phyloP scores from a whole-genome alignment of 2,888 invertebrate genomes.

The Macrosoma leucophasiata region DNA sequence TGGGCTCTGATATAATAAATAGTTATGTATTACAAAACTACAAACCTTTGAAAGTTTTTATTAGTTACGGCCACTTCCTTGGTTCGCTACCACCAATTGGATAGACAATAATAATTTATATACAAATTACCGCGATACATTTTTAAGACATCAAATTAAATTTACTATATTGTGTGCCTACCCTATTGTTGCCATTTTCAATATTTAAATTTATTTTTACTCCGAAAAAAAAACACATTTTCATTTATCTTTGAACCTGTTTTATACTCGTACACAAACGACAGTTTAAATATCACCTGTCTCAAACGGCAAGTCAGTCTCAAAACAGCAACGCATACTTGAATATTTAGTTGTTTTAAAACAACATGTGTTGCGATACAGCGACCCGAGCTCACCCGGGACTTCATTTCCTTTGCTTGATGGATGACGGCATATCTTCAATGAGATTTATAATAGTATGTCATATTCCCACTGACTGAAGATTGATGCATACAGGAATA shows the following conservation, averaged over 20 bases:
- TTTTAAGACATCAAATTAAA: no score
- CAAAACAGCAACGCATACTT: neutral
- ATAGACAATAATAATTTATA: no score
- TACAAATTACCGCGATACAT: no score
- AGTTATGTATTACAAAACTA: no score
- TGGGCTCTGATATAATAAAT: no score
- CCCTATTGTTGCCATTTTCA: no score
- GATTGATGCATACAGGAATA: slow-evolving; percentile 32
- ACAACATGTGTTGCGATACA: slow-evolving; percentile 8
- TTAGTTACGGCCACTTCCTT: no score
- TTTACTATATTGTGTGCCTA: no score
- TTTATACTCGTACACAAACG: neutral
- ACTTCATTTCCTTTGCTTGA: slow-evolving; percentile 70
- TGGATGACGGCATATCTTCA: slow-evolving; percentile 69
- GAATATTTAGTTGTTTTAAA: slow-evolving; percentile 2
- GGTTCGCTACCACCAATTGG: no score
- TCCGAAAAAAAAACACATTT: slow-evolving; percentile 1
- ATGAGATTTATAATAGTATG: slow-evolving; percentile 72
- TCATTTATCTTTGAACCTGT: neutral
- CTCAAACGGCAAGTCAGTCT: neutral
- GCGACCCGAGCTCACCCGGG: slow-evolving; percentile 29
- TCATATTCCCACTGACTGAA: slow-evolving; percentile 52
- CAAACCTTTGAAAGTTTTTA: no score
- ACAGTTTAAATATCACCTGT: neutral
- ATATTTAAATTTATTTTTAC: neutral